Evolutionary conservation across 2,113 vertebrate species (phyloP).

Genomic region (Phainopepla nitens): DNA sequence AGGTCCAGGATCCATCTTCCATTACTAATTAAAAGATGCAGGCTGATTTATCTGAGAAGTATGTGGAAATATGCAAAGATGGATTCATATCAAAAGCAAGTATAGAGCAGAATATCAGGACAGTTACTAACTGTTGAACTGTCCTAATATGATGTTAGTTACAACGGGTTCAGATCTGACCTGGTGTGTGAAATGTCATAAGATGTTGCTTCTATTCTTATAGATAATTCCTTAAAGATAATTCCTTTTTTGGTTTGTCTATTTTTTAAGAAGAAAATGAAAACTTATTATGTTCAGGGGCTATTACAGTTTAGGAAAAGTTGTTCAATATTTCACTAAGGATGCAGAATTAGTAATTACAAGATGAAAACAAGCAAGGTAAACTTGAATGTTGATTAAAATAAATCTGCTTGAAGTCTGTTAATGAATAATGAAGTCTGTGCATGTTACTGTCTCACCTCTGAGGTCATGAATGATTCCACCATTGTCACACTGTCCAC

Average conservation of each 20-base stretch:
- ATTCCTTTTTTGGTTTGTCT: not conserved
- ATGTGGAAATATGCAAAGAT: not conserved
- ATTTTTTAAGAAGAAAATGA: not conserved
- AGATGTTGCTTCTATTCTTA: not conserved
- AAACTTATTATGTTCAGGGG: not conserved
- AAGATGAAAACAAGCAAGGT: not conserved
- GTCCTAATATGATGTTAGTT: not conserved
- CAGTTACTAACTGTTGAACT: not conserved
- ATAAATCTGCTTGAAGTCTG: not conserved
- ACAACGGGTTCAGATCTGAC: not conserved
- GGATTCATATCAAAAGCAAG: not conserved
- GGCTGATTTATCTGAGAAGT: not conserved
- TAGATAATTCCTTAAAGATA: not conserved
- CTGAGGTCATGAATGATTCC: not conserved
- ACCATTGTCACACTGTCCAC: not conserved
- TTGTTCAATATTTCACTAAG: not conserved
- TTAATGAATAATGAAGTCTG: not conserved
- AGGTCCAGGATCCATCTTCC: not conserved
- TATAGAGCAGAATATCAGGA: not conserved
- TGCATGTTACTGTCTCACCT: not conserved
- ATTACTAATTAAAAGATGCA: not conserved
- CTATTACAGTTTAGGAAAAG: not conserved
- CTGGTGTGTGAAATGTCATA: not conserved
- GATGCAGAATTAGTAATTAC: not conserved
- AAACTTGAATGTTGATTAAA: not conserved